Evolutionary conservation across 2,797 vertebrate species (phyloP), one percentile per base, ranked within the genome.

Genomic region (Macrochelys suwanniensis): DNA sequence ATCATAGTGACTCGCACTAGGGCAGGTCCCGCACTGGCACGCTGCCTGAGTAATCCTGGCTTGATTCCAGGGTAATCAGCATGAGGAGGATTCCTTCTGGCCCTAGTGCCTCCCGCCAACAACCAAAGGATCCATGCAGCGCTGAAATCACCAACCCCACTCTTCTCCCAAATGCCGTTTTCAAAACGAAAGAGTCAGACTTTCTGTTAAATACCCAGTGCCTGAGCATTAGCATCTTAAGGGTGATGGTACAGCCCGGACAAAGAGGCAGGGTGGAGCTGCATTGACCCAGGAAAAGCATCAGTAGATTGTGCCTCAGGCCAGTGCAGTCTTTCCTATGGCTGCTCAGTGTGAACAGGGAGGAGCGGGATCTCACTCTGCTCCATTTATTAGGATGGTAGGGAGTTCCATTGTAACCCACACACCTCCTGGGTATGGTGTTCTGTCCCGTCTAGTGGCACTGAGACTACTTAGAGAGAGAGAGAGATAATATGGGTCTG

Each of bases 111-210:
- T 81, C 33, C n/a, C 10, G 4, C 16, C 51, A 65, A 16, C 19
- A 45, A 88, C 56, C 76, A 80, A 1, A 1, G 4, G 45, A 78
- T 42, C 51, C 5, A 1, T 7, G 31, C 6, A 0, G 49, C 61
- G 11, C 25, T 91, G 79, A 94, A 31, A 2, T 4, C 76, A 53
- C 31, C 10, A 49, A 53, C 90, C 2, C 3, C 54, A 5, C 25
- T 25, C n/a, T 84, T 33, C 61, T 16, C 25, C 19, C 25, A 71
- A 16, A 53, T 25, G 11, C 51, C 50, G 42, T 84, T 65, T 33
- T 54, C n/a, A 77, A 61, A 85, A 33, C 56, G 84, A 17, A 51
- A 47, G 16, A 90, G 31, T 15, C 74, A 37, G 2, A 4, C 71
- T 76, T 76, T 16, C 71, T 12, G 45, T 47, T 26, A 49, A 49